Conservation (phyloP, 2,888 invertebrate species). For the Schrankia costaestrigalis region DNA sequence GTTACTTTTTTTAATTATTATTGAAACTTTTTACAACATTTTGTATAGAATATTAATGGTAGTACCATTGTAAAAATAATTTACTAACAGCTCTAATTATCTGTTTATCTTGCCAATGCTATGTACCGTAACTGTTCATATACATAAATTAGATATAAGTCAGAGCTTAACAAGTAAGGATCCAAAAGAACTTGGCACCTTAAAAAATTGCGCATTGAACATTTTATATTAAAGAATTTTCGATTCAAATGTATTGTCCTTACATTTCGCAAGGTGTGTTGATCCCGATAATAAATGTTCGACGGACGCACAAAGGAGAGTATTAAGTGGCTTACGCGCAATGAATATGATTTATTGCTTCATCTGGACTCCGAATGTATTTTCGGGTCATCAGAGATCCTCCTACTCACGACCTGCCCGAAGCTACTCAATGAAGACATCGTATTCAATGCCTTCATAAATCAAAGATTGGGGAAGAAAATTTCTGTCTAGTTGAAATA, state of each 20-base stretch:
- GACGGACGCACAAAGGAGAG: constrained; percentile 50
- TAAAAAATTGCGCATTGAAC: neutral
- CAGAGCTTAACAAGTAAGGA: no score
- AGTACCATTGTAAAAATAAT: no score
- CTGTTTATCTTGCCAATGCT: no score
- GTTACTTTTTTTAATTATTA: no score
- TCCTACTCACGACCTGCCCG: constrained; percentile 74
- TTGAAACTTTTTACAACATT: no score
- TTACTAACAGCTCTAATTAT: no score
- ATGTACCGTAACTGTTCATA: no score
- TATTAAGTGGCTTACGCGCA: constrained; percentile 59
- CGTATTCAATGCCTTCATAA: constrained; percentile 66
- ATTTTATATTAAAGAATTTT: constrained; percentile 5
- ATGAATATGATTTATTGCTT: constrained; percentile 75
- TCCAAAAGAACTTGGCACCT: no score
- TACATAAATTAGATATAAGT: no score
- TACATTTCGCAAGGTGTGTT: constrained; percentile 39
- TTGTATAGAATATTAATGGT: no score
- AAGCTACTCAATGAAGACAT: constrained; percentile 72
- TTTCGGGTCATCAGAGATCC: constrained; percentile 65
- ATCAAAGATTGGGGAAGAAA: constrained; percentile 50
- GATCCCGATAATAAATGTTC: constrained; percentile 58
- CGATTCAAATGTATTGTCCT: constrained; percentile 14
- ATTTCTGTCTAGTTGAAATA: constrained; percentile 59
- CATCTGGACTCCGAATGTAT: constrained; percentile 61